These are phyloP conservation scores for Gymnothorax javanicus DNA, from an alignment of 2,797 vertebrate species.

Conservation along the genomic window DNA sequence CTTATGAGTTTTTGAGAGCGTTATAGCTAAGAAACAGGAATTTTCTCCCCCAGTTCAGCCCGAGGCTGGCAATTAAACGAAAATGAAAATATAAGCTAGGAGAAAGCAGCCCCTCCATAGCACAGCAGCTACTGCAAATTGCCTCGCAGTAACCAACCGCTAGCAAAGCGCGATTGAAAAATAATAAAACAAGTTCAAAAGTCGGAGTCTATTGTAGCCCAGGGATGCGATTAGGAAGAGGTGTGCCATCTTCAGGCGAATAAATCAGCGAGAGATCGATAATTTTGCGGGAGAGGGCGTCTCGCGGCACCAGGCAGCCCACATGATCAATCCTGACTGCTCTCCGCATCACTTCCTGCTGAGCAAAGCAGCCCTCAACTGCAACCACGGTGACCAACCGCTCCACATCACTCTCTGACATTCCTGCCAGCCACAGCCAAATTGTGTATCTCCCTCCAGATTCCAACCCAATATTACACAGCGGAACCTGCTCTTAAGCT, in stretches of 20 bases:
- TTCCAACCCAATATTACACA: constrained; percentile 67
- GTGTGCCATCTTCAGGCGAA: constrained; percentile 3
- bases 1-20: not conserved
- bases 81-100: not conserved
- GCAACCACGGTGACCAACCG: constrained; percentile 37
- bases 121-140: constrained; percentile 17
- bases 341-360: constrained; percentile 50
- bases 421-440: constrained; percentile 57
- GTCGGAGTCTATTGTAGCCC: not conserved
- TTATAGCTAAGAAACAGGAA: not conserved
- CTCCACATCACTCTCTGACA: constrained; percentile 10
- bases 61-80: not conserved
- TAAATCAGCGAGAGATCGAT: not conserved
- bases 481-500: constrained; percentile 48
- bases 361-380: constrained; percentile 37
- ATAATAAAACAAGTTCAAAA: not conserved
- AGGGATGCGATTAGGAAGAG: constrained; percentile 50
- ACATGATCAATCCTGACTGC: constrained; percentile 52
- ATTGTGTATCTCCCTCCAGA: constrained; percentile 41
- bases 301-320: constrained; percentile 9
- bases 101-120: not conserved
- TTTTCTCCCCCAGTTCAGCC: constrained; percentile 11
- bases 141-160: not conserved
- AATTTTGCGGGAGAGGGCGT: not conserved
- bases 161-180: constrained; percentile 12